Evolutionary conservation across 2,888 invertebrate genomes (phyloP).

Genomic region (Drosophila testacea): DNA sequence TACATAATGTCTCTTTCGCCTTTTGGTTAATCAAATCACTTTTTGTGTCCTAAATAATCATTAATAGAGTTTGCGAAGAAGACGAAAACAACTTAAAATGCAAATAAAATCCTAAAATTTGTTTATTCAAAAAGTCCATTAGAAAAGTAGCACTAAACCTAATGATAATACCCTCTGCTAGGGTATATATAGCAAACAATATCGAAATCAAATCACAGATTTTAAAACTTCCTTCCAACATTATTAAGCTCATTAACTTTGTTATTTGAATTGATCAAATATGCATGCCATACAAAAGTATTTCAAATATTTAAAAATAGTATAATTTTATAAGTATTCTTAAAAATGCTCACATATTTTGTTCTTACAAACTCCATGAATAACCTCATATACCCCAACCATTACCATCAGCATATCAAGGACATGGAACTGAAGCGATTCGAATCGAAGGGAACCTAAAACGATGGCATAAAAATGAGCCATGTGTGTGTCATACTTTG

Average conservation of each 20-base stretch:
- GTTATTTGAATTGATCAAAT: too few species aligned
- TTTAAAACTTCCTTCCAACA: too few species aligned
- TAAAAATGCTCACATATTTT: background rate
- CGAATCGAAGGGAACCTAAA: conserved; percentile 21
- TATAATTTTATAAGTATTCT: too few species aligned
- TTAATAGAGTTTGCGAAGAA: background rate
- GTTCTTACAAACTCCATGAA: background rate
- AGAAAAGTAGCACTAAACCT: too few species aligned
- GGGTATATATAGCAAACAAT: too few species aligned
- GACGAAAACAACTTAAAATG: background rate
- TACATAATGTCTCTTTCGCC: background rate
- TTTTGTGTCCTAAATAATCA: background rate
- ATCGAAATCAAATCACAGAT: too few species aligned
- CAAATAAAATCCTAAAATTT: background rate
- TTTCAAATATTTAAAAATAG: too few species aligned
- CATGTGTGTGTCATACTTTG: conserved; percentile 73
- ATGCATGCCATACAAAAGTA: too few species aligned
- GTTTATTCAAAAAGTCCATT: too few species aligned
- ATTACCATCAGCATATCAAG: conserved; percentile 1
- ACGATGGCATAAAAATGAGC: conserved; percentile 62
- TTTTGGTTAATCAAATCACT: background rate
- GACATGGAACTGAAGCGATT: conserved; percentile 13
- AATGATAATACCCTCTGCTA: too few species aligned
- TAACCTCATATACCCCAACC: conserved; percentile 14
- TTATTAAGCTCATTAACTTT: too few species aligned